Evolutionary conservation across 2,113 vertebrate genomes (phyloP).

Genomic region (Larimichthys crocea): DNA sequence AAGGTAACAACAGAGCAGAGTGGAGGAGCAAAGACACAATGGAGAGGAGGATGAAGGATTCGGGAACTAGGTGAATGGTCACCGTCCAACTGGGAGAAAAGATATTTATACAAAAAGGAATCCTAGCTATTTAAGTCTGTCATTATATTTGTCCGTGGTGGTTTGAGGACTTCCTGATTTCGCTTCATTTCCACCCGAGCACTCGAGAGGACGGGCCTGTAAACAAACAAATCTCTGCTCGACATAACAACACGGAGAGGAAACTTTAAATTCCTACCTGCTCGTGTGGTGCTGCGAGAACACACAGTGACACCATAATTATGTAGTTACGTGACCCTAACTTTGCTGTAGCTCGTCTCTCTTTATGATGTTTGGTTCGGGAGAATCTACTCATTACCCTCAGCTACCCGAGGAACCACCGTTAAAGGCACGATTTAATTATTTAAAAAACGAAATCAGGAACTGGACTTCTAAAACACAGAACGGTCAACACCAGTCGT

Average conservation of each 20-base stretch:
- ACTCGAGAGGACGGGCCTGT: constrained; percentile 9
- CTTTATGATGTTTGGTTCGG: background rate
- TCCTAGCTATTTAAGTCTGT: constrained; percentile 7
- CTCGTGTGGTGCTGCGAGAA: constrained; percentile 35
- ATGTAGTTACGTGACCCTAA: constrained; percentile 19
- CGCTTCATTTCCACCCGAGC: constrained; percentile 24
- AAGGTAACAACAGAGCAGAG: constrained; percentile 4
- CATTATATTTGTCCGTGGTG: constrained; percentile 34
- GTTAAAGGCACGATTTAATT: fast-evolving
- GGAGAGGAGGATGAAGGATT: constrained; percentile 31
- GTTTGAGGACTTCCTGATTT: constrained; percentile 49
- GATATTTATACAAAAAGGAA: constrained; percentile 24
- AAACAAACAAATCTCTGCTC: constrained; percentile 40
- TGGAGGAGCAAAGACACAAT: constrained; percentile 7
- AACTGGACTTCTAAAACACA: background rate
- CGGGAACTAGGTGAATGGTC: constrained; percentile 59
- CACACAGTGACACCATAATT: constrained; percentile 31
- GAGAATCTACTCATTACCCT: background rate
- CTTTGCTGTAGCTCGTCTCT: constrained; percentile 17
- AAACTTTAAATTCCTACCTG: constrained; percentile 39
- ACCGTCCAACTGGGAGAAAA: background rate
- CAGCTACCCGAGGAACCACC: background rate
- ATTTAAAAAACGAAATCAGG: background rate
- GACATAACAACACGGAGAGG: constrained; percentile 38
- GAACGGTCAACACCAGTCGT: too few relatives aligned